Evolutionary conservation across 2,113 vertebrate genomes (phyloP), one percentile per base, ranked within the genome.

Genomic region (Odobenus rosmarus): DNA sequence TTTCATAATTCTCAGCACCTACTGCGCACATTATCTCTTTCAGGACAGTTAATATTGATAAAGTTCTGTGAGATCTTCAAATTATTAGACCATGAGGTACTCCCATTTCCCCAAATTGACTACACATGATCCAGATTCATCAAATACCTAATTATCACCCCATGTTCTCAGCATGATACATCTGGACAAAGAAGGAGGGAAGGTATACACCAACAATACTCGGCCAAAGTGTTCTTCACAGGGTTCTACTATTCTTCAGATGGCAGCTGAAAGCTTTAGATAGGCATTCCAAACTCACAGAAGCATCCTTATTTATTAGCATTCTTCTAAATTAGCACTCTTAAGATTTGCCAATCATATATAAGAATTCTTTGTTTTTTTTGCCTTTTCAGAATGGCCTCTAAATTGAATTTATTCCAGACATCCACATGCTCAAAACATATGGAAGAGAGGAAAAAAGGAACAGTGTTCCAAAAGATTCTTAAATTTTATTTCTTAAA

Each of bases 351-450:
- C 84, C 93, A 83, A 77, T 96, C 80, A 81, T 28, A 91, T 6
- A 24, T 83, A 92, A 94, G 89, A 97, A 96, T 92, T 64, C 74
- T 84, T 97, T 95, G 42, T 49, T 62, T 97, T 64, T 89, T n/a
- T 71, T 96, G 77, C 59, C 59, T 96, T 97, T 95, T 74, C 80
- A 95, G 49, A 94, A 95, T 80, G 82, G 80, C 46, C 96, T 74
- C 86, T 96, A 93, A 76, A 76, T 95, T 97, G 95, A 96, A 97
- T 97, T 92, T 97, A 92, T 97, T 97, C 95, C 90, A 96, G 82
- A 92, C 61, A 86, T 76, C 92, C 57, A 0, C 97, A 96, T 93
- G 93, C n/a, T 97, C 76, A 88, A 96, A 97, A 95, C 84, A 97
- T 97, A 97, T 92, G 96, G 74, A 97, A 97, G 97, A 67, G 33